Conservation (phyloP, 2,888 invertebrate genomes). For the Fabriciana adippe region DNA sequence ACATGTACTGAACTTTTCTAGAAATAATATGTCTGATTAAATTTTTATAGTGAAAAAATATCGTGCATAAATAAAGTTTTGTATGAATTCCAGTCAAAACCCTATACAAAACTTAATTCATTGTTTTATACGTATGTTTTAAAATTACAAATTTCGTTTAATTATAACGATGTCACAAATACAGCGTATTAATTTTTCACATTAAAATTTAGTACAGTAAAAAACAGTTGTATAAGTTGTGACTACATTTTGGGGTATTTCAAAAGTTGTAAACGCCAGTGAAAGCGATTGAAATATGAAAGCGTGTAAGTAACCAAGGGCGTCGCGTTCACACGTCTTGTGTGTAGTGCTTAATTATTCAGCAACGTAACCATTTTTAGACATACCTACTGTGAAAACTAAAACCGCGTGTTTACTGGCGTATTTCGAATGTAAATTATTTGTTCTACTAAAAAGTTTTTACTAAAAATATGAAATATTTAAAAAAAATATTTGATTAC, state of each 20-base stretch:
- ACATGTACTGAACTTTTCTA: not conserved
- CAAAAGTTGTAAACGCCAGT: constrained; percentile 13
- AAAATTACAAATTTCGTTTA: no score
- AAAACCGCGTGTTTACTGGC: not conserved
- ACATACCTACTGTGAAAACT: constrained; percentile 11
- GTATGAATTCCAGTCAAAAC: no score
- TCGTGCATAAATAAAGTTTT: not conserved
- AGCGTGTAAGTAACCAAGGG: constrained; percentile 34
- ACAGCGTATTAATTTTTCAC: no score
- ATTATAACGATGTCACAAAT: no score
- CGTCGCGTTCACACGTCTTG: constrained; percentile 62
- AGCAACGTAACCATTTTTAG: constrained; percentile 31
- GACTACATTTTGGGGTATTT: constrained; percentile 8
- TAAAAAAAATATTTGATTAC: no score
- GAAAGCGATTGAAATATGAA: constrained; percentile 31
- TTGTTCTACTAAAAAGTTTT: constrained; percentile 3
- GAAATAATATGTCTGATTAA: not conserved
- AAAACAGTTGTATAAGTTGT: no score
- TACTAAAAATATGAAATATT: no score
- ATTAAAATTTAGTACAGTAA: no score
- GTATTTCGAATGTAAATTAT: constrained; percentile 2
- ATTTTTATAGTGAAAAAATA: not conserved
- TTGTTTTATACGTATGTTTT: no score
- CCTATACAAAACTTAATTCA: no score
- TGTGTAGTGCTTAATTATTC: constrained; percentile 49